Evolutionary conservation across 2,113 vertebrate genomes (phyloP).

Genomic region (Pteropus alecto): DNA sequence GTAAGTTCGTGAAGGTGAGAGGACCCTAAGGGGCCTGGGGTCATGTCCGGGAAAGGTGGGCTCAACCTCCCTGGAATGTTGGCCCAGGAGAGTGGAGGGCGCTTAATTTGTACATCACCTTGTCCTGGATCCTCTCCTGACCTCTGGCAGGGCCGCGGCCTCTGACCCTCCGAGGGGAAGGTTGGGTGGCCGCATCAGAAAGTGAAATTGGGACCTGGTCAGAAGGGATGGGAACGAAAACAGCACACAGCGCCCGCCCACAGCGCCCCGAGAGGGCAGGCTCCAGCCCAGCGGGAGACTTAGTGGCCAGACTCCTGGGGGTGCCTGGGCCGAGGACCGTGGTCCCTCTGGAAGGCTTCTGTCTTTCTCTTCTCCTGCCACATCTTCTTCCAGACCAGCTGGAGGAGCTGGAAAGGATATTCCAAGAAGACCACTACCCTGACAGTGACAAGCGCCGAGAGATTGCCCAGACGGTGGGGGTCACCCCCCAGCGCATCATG

Average conservation of each 20-base stretch:
- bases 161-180: neutral
- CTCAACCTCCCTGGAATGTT: accelerated
- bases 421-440: conserved; percentile 95
- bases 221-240: neutral
- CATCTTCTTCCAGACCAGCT: conserved; percentile 88
- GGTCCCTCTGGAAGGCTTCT: neutral
- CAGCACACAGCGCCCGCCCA: too few species aligned
- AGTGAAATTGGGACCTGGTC: neutral
- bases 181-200: neutral
- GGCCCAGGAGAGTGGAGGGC: accelerated
- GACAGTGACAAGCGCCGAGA: conserved; percentile 92
- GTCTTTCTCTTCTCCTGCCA: neutral
- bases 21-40: neutral
- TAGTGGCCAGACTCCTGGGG: neutral
- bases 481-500: conserved; percentile 95
- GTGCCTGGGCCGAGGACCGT: neutral
- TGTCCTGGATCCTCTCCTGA: neutral
- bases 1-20: conserved; percentile 75
- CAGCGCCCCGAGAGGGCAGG: neutral
- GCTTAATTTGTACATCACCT: accelerated
- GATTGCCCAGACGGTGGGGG: conserved; percentile 91
- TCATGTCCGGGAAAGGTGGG: neutral
- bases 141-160: neutral
- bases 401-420: conserved; percentile 90
- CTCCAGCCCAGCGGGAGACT: accelerated